Conservation (phyloP, 2,113 vertebrate genomes). For the Scolopax mira region DNA sequence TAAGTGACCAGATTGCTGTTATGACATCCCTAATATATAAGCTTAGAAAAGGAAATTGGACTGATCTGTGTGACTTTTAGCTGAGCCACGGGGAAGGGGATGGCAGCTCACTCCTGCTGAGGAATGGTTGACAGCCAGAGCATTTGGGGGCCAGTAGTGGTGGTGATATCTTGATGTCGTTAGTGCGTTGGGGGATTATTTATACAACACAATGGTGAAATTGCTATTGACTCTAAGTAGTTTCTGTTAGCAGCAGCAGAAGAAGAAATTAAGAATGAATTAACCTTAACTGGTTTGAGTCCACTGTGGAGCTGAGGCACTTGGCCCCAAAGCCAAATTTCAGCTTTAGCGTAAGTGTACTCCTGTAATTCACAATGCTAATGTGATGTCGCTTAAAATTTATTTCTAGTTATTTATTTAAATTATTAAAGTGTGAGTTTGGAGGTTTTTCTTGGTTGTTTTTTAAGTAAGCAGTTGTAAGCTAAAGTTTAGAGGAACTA, state of each 20-base stretch:
- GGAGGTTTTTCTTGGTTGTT: conserved; percentile 14
- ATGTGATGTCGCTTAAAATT: not conserved
- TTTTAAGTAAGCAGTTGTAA: not conserved
- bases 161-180: not conserved
- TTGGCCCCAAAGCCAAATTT: not conserved
- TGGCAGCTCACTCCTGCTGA: not conserved
- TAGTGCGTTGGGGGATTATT: not conserved
- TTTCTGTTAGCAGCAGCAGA: not conserved
- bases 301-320: not conserved
- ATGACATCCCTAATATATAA: not conserved
- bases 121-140: not conserved
- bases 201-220: not conserved
- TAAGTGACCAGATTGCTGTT: not conserved
- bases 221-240: not conserved
- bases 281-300: not conserved
- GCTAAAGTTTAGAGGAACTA: conserved; percentile 1
- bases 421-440: not conserved
- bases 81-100: not conserved
- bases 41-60: not conserved
- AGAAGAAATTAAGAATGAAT: not conserved
- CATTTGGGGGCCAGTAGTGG: not conserved
- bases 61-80: not conserved
- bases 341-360: not conserved
- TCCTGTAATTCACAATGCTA: rapidly evolving
- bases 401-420: conserved; percentile 9